These are phyloP conservation scores for Vireo altiloquus DNA, from an alignment of 2,113 vertebrate species.

Conservation along the genomic window DNA sequence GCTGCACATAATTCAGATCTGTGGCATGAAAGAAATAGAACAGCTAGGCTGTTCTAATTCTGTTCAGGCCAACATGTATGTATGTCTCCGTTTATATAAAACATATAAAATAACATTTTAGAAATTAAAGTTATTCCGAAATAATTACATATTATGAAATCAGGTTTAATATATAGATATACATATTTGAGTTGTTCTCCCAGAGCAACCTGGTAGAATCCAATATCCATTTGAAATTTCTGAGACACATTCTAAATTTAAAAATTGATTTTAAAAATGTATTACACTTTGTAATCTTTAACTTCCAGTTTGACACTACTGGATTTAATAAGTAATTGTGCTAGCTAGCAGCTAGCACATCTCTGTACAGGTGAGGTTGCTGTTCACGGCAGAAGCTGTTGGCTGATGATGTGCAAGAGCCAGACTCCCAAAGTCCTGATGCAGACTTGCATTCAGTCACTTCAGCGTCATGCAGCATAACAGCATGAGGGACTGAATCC, in stretches of 20 bases:
- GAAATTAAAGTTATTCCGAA: not conserved
- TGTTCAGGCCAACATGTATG: not conserved
- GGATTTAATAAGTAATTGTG: not conserved
- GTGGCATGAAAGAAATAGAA: not conserved
- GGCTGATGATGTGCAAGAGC: not conserved
- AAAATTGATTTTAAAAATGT: not conserved
- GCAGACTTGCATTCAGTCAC: not conserved
- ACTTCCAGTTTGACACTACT: not conserved
- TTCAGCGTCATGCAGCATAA: rapidly evolving
- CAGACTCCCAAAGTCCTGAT: not conserved
- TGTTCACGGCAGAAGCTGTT: not conserved
- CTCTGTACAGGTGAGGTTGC: not conserved
- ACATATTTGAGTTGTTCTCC: not conserved
- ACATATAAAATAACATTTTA: not conserved
- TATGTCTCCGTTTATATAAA: not conserved
- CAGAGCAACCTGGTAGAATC: not conserved
- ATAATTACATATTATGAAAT: not conserved
- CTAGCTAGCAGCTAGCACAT: not conserved
- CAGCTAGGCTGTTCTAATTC: not conserved
- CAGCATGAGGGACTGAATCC: not conserved
- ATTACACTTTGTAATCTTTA: not conserved
- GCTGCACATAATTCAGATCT: not conserved
- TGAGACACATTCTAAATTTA: not conserved
- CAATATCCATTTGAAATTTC: not conserved
- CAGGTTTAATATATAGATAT: not conserved